Conservation (phyloP, 2,113 vertebrate genomes). For the Corythornis vintsioides region DNA sequence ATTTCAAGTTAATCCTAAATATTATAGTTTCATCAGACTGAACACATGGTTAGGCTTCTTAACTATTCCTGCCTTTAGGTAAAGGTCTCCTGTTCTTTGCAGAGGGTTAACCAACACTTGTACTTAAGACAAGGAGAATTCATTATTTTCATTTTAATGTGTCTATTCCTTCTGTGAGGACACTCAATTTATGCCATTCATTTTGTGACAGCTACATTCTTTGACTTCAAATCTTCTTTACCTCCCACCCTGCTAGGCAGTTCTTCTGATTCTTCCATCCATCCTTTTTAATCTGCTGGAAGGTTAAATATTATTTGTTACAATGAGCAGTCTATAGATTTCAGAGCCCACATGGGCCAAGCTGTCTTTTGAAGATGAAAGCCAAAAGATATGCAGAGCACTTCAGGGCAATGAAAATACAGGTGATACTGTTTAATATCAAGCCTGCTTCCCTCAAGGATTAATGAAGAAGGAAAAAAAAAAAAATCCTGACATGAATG, state of each 20-base stretch:
- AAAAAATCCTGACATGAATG: slow-evolving; percentile 24
- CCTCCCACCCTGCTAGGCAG: slow-evolving; percentile 15
- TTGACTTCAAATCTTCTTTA: slow-evolving; percentile 33
- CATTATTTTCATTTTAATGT: background rate
- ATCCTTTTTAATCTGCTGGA: slow-evolving; percentile 47
- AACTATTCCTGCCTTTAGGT: background rate
- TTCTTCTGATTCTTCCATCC: slow-evolving; percentile 39
- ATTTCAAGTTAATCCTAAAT: slow-evolving; percentile 18
- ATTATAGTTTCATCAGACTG: background rate
- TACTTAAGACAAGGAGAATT: background rate
- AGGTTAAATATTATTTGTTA: slow-evolving; percentile 55
- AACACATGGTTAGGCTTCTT: background rate
- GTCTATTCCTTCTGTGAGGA: background rate
- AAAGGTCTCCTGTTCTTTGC: background rate
- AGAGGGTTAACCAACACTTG: background rate
- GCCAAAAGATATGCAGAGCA: slow-evolving; percentile 35
- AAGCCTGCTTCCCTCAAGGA: slow-evolving; percentile 36
- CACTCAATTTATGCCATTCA: slow-evolving; percentile 14
- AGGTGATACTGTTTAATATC: slow-evolving; percentile 50
- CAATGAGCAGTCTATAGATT: slow-evolving; percentile 53
- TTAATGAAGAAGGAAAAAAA: slow-evolving; percentile 49
- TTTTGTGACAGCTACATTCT: background rate
- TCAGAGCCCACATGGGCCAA: slow-evolving; percentile 44
- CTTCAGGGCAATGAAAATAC: slow-evolving; percentile 37
- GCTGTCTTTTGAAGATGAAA: slow-evolving; percentile 62